Percentiles rank a stretch among this genome's conserved stretches.
phyloP scores from a whole-genome alignment of 1,140 invertebrate species.

The Cryptotermes secundus region DNA sequence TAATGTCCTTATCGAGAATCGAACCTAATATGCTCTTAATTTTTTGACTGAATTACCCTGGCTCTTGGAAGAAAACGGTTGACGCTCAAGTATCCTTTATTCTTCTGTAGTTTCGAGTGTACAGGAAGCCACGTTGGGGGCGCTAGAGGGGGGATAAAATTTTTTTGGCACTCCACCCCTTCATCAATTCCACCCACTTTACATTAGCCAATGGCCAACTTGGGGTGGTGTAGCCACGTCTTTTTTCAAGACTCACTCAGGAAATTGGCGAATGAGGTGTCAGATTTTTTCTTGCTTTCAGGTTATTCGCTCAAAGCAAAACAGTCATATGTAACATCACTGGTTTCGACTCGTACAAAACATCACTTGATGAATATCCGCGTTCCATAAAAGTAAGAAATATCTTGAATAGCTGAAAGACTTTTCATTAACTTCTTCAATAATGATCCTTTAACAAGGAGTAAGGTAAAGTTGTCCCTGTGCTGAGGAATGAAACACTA shows the following conservation, averaged over 20 bases:
- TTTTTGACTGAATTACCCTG: too few species aligned
- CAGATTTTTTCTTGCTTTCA: slow-evolving; percentile 1
- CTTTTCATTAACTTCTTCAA: too few species aligned
- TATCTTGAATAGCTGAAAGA: too few species aligned
- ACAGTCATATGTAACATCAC: not conserved
- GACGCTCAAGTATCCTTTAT: not conserved
- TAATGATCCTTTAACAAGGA: too few species aligned
- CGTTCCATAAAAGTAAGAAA: too few species aligned
- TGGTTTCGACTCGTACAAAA: too few species aligned
- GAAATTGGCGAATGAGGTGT: slow-evolving; percentile 18
- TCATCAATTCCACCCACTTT: slow-evolving; percentile 5
- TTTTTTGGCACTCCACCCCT: slow-evolving; percentile 7
- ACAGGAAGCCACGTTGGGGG: not conserved
- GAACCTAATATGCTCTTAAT: too few species aligned
- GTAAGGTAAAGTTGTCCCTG: too few species aligned
- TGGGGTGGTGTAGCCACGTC: not conserved
- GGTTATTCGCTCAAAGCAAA: not conserved
- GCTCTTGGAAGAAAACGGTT: too few species aligned
- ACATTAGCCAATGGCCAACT: not conserved
- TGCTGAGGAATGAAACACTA: too few species aligned
- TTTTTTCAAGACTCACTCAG: not conserved
- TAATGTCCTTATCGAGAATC: too few species aligned
- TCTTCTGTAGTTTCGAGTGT: not conserved
- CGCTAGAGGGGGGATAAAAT: not conserved
- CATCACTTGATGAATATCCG: too few species aligned